Evolutionary conservation across 2,888 invertebrate species (phyloP), one percentile per base, ranked within the genome.

Genomic region (Proisotoma minuta): DNA sequence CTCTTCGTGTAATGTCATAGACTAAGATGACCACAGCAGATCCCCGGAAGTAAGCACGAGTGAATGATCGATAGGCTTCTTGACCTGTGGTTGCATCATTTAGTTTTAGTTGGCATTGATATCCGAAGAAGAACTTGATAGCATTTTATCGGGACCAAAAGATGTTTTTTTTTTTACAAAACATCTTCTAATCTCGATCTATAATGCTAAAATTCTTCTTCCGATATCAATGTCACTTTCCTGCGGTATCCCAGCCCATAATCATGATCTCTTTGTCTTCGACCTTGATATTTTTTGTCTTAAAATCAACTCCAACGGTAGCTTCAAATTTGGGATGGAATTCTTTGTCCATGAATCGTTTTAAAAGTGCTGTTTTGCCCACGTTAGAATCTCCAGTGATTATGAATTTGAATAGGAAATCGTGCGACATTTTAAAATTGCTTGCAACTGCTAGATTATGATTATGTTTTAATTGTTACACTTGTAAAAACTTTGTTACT

Each of bases 231-330:
- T n/a, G 15, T 12, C 8, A 15, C 34, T 34, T 34, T 10, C 34
- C 34, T 10, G 64, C 64, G 2, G 61, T 61, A 27, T 65, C 64
- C 61, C 60, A 65, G n/a, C 60, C 50, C 62, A 62, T 62, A 1
- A 65, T 8, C 1, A 62, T 53, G 23, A 65, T 49, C 8, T 62
- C 43, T 29, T 65, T 65, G 15, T 57, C 59, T 43, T 65, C 59
- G 2, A 65, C 48, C 15, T 53, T 49, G 12, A 65, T 48, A 22
- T 59, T 59, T 22, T 56, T 40, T 29, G 65, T 62, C 52, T 56
- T 59, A 47, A 62, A 65, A 26, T 65, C 65, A 2, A 65, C 57
- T n/a, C 65, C 65, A 15, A 65, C 65, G 4, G 65, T 65, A 0
- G 65, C 59, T 12, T 59, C 52, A n/a, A 56, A 58, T n/a, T 60